Conservation (phyloP, 37 sponge, comb jelly and placozoan species). For the Ephydatia muelleri region DNA sequence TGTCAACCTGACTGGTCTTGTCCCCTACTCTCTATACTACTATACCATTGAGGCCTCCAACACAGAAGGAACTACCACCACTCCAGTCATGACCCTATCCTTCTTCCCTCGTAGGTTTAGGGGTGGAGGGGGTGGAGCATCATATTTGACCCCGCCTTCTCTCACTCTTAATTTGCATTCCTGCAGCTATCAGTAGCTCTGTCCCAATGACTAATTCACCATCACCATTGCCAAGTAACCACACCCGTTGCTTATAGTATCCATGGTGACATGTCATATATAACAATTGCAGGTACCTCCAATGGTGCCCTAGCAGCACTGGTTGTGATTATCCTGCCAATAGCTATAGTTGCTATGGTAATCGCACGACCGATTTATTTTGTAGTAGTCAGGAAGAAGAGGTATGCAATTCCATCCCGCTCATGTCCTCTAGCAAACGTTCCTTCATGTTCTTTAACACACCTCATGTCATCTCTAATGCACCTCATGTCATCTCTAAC, state of each 20-base stretch:
- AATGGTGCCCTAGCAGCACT: not conserved
- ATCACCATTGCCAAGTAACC: not conserved
- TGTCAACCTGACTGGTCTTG: constrained; percentile 33
- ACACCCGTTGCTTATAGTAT: not conserved
- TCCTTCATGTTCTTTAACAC: too few relatives aligned
- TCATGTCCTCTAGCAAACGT: too few relatives aligned
- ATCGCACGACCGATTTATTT: too few relatives aligned
- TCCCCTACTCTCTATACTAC: constrained; percentile 19
- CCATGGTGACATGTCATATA: not conserved
- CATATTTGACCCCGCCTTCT: too few relatives aligned
- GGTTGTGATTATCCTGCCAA: not conserved
- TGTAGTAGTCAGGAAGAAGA: too few relatives aligned
- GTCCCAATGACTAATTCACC: not conserved
- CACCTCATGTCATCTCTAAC: too few relatives aligned
- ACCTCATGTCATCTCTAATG: too few relatives aligned
- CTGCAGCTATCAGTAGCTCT: not conserved
- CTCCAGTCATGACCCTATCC: not conserved
- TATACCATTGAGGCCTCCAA: constrained; percentile 34
- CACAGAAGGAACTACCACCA: constrained; percentile 18
- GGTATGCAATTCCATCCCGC: too few relatives aligned
- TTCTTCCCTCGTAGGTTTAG: constrained; percentile 16
- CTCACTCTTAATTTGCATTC: not conserved
- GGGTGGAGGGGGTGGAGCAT: not conserved
- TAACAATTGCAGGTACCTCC: not conserved
- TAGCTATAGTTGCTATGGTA: not conserved